These are phyloP conservation scores for Siniperca obscura DNA, from an alignment of 2,797 vertebrate species.

Conservation along the genomic window DNA sequence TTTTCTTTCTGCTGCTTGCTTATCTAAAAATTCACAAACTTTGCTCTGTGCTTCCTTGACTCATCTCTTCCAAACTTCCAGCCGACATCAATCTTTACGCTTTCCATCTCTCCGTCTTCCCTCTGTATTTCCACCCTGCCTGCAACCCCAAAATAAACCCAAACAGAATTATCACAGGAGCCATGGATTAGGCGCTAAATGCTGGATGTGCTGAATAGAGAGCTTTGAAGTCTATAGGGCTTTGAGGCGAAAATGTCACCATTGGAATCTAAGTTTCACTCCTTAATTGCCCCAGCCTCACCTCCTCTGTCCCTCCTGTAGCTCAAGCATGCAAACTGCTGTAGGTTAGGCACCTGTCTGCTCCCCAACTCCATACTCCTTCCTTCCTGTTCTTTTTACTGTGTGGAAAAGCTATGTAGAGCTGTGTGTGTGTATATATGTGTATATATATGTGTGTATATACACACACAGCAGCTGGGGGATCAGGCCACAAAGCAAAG, in stretches of 20 bases:
- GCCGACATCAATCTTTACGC: conserved; percentile 59
- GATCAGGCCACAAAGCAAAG: conserved; percentile 15
- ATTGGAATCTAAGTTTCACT: conserved; percentile 60
- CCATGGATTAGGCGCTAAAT: conserved; percentile 76
- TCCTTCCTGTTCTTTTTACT: conserved; percentile 2
- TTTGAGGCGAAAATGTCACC: conserved; percentile 76
- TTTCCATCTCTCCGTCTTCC: conserved; percentile 45
- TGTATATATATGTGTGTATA: neutral
- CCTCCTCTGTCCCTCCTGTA: conserved; percentile 30
- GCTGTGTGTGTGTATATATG: too few relatives aligned
- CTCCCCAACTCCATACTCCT: neutral
- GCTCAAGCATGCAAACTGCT: conserved; percentile 31
- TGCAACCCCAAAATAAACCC: conserved; percentile 77
- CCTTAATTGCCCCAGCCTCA: conserved; percentile 16
- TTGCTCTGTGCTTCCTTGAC: conserved; percentile 33
- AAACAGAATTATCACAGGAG: conserved; percentile 78
- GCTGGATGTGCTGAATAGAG: conserved; percentile 71
- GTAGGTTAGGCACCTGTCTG: conserved; percentile 19
- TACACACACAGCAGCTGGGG: too few relatives aligned
- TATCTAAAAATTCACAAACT: conserved; percentile 60
- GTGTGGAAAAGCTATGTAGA: conserved; percentile 1
- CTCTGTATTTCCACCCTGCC: conserved; percentile 59
- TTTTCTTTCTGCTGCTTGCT: conserved; percentile 1
- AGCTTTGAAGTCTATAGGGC: conserved; percentile 78
- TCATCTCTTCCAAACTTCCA: conserved; percentile 45